These are phyloP conservation scores for Diploptera punctata DNA, from an alignment of 2,888 invertebrate genomes.

Conservation along the genomic window DNA sequence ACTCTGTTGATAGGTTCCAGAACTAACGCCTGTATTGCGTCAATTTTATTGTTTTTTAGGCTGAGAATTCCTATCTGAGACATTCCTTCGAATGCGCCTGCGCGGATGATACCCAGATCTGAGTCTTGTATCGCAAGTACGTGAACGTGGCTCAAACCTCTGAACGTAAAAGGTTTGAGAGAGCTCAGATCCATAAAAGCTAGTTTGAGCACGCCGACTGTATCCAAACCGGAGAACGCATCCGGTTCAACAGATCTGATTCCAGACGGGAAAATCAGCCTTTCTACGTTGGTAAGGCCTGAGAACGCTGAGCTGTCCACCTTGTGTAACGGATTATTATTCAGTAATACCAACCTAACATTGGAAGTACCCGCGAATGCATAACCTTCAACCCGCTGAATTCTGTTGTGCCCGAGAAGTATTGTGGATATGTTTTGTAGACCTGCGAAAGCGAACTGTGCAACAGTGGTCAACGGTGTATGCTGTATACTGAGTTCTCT, in stretches of 20 bases:
- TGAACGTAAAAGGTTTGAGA: conserved; percentile 73
- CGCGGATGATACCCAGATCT: conserved; percentile 76
- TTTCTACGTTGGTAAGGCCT: conserved; percentile 81
- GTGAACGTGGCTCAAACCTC: conserved; percentile 77
- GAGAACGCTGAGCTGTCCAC: conserved; percentile 85
- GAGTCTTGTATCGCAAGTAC: conserved; percentile 81
- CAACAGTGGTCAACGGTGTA: conserved; percentile 80
- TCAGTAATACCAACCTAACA: conserved; percentile 80
- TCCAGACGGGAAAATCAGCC: conserved; percentile 83
- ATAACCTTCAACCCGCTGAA: conserved; percentile 69
- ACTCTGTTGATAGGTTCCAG: conserved; percentile 75
- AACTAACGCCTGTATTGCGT: conserved; percentile 77
- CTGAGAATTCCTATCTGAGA: conserved; percentile 74
- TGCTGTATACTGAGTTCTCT: conserved; percentile 84
- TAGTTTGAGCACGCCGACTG: conserved; percentile 80
- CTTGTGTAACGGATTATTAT: conserved; percentile 82
- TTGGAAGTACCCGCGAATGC: conserved; percentile 89
- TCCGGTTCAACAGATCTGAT: conserved; percentile 77
- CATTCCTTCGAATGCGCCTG: conserved; percentile 79
- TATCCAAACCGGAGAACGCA: conserved; percentile 81
- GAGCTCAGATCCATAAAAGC: conserved; percentile 84
- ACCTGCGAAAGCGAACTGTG: conserved; percentile 84
- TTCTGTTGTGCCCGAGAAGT: conserved; percentile 73
- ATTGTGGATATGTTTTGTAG: conserved; percentile 80
- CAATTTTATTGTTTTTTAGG: conserved; percentile 85